Base-by-base conservation (phyloP, 2,113 vertebrate species). In the Sylvilagus bachmani region DNA sequence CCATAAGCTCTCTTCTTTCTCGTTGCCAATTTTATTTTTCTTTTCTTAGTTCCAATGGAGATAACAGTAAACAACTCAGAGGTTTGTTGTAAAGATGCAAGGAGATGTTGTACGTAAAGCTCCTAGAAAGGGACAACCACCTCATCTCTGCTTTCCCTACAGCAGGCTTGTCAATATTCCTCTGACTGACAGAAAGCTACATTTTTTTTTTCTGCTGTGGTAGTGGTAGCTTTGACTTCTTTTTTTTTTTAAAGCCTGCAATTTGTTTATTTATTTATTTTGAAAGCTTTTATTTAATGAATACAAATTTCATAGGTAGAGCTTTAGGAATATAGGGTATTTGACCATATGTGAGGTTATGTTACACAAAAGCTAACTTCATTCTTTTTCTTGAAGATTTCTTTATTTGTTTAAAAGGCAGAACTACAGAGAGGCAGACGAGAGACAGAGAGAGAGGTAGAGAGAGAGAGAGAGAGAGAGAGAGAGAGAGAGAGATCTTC, bases 171-270 rank as follows among this genome's bases (percentile, higher is more conserved):
- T 36, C 71, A 36, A 85, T 24, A 53, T n/a, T 70, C 4, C 38
- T 93, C 29, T 51, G 8, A 14, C 21, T 4, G 6, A 62, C 11
- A 81, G 53, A 64, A 81, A 17, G 9, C 12, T 22, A 38, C 38
- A 38, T 38, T 38, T 10, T 17, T 94, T 87, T 79, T 91, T 80
- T 69, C 73, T 70, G 61, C 38, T 19, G 71, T 31, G 16, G n/a
- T 17, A 81, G 25, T 70, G 16, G n/a, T 17, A 81, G 25, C 66
- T 86, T 79, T 82, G 62, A 90, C 24, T 88, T 95, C 90, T 74
- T 31, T 38, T 44, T 44, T 44, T 44, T 44, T 44, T 44, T 44
- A 6, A 44, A 44, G 44, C 7, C 44, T 44, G 44, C 6, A 44
- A 44, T 44, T 44, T 44, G 7, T 44, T 44, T 44, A 44, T 44